These are phyloP conservation scores for Zygaena filipendulae DNA, from an alignment of 2,888 invertebrate genomes.

Conservation along the genomic window DNA sequence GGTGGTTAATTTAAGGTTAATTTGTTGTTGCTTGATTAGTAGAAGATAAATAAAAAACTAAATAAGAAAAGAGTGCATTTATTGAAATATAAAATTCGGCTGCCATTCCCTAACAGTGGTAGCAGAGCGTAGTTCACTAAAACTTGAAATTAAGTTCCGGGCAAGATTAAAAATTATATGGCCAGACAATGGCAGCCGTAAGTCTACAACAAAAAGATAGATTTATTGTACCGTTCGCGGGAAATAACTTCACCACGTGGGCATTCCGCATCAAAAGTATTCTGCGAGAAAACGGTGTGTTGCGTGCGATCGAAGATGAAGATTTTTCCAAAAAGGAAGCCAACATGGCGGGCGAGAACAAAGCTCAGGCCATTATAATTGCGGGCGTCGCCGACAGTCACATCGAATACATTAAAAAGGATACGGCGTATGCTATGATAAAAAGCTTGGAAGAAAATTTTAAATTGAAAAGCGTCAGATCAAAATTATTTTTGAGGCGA, in stretches of 20 bases:
- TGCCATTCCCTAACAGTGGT: no score
- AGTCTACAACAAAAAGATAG: not conserved
- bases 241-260: not conserved
- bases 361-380: not conserved
- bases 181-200: constrained; percentile 7
- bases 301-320: not conserved
- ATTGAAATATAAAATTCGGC: no score
- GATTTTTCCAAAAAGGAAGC: not conserved
- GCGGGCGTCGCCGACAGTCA: not conserved
- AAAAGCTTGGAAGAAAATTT: not conserved
- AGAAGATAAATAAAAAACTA: no score
- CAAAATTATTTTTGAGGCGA: not conserved
- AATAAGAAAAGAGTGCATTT: no score
- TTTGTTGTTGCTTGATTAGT: no score
- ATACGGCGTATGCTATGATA: no score
- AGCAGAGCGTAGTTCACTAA: no score
- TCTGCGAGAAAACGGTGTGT: not conserved
- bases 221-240: not conserved
- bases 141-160: not conserved
- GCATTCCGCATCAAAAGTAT: not conserved
- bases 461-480: not conserved
- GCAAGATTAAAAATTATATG: constrained; percentile 11
- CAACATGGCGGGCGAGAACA: not conserved
- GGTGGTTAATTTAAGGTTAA: no score
- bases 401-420: not conserved